Evolutionary conservation across 2,888 invertebrate genomes (phyloP), one percentile per base, ranked within the genome.

Genomic region (Apodemia mormo): DNA sequence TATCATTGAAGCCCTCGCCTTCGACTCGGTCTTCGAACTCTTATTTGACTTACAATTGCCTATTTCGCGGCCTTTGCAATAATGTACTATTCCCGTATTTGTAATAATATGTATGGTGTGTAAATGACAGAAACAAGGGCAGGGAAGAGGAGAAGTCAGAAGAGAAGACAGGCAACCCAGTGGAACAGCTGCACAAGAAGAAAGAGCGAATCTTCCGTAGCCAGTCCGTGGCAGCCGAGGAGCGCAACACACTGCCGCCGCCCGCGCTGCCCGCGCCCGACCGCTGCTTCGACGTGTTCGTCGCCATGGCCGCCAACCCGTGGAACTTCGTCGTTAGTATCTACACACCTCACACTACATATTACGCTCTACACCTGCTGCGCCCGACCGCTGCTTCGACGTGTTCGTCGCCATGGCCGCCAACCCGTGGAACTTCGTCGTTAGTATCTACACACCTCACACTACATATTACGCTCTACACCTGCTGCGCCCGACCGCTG

Each of bases 301-400:
- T 97, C 70, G 95, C 96, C 0, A 95, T 96, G 92, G 96, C 96
- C 0, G 96, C 97, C 3, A 96, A 95, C 93, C 97, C 97, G 0
- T 94, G 94, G 85, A 95, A 96, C 87, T 96, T 96, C 79, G 95
- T 95, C 64, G 95, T 96, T 66, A 88, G 91, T 85, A 2, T 40
- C 40, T 40, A n/a, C n/a, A n/a, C n/a, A n/a, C n/a, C n/a, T n/a
- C n/a, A n/a, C 22, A 40, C 33, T 30, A 7, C 40, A 40, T 1
- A 40, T 8, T 40, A 40, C 40, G 8, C 33, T 33, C 3, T 33
- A 33, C 33, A 33, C 33, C n/a, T n/a, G n/a, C n/a, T n/a, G n/a
- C 2, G 74, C 85, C 84, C 61, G 95, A 94, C 3, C 86, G 93
- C 49, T 95, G 94, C 80, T 96, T 96, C 80, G 96, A 96, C 80